Conservation (phyloP, 1,140 invertebrate genomes). For the Papilio glaucus region DNA sequence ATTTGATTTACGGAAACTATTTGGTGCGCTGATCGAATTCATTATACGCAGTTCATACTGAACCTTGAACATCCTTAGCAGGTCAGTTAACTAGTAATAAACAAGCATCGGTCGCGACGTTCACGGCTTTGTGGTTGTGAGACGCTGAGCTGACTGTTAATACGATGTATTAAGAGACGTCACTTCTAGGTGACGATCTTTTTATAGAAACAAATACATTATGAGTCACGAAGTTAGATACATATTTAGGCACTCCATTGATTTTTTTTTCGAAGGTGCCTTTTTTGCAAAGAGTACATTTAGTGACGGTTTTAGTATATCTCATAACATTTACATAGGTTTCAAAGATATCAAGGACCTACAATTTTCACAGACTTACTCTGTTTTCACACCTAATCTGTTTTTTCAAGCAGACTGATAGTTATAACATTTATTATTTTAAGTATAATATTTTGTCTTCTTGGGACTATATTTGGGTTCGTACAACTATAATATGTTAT, state of each 20-base stretch:
- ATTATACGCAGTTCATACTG: background rate
- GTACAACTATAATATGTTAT: background rate
- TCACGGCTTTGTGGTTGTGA: background rate
- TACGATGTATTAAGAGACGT: background rate
- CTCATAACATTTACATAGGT: too few species aligned
- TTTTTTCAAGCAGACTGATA: too few species aligned
- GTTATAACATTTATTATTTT: too few species aligned
- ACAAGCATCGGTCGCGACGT: background rate
- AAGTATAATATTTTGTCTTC: too few species aligned
- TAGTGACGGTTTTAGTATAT: too few species aligned
- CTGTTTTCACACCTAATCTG: too few species aligned
- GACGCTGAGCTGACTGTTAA: slow-evolving; percentile 2
- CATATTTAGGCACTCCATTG: too few species aligned
- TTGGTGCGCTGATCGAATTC: background rate
- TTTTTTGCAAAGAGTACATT: too few species aligned
- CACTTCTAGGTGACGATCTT: too few species aligned
- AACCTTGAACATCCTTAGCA: slow-evolving; percentile 5
- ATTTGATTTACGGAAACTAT: slow-evolving; percentile 20
- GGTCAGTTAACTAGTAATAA: background rate
- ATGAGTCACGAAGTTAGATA: background rate
- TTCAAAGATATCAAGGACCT: too few species aligned
- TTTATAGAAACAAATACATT: background rate
- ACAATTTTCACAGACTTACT: too few species aligned
- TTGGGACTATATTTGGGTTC: background rate
- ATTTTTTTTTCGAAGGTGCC: too few species aligned